Conservation (phyloP, 2,888 invertebrate species). For the Opisthograptis luteolata region DNA sequence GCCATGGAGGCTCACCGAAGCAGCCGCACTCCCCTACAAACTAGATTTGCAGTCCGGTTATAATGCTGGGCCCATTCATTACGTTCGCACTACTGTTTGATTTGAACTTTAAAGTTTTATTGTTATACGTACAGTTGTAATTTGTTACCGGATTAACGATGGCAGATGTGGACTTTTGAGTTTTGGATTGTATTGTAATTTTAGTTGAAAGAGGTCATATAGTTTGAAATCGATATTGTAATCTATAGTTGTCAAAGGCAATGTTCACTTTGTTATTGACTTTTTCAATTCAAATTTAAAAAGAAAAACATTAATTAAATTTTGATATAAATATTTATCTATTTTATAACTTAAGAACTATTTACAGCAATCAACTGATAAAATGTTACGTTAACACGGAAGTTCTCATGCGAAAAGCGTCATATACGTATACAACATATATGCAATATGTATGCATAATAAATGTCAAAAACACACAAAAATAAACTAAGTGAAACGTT, state of each 20-base stretch:
- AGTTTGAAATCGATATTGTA: constrained; percentile 14
- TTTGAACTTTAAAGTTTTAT: constrained; percentile 66
- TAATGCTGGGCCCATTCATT: constrained; percentile 80
- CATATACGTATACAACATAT: no score
- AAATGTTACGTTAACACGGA: no score
- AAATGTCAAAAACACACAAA: no score
- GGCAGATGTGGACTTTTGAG: constrained; percentile 50
- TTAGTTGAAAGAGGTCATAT: constrained; percentile 18
- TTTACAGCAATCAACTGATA: no score
- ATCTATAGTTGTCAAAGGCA: neutral
- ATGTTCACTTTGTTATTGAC: neutral
- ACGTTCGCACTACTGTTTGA: constrained; percentile 74
- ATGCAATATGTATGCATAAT: no score
- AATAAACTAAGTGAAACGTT: no score
- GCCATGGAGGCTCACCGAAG: constrained; percentile 83
- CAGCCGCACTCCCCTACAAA: constrained; percentile 81
- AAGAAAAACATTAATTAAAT: no score
- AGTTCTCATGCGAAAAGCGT: no score
- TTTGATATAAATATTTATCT: no score
- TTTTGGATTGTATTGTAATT: constrained; percentile 37
- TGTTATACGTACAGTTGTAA: constrained; percentile 49
- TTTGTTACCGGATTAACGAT: constrained; percentile 53
- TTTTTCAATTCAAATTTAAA: no score
- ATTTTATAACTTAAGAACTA: no score
- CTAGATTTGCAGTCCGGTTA: constrained; percentile 82